Percentiles rank a stretch among this genome's conserved stretches.
Conservation (phyloP, 2,797 vertebrate species). For the Oophaga sylvatica region DNA sequence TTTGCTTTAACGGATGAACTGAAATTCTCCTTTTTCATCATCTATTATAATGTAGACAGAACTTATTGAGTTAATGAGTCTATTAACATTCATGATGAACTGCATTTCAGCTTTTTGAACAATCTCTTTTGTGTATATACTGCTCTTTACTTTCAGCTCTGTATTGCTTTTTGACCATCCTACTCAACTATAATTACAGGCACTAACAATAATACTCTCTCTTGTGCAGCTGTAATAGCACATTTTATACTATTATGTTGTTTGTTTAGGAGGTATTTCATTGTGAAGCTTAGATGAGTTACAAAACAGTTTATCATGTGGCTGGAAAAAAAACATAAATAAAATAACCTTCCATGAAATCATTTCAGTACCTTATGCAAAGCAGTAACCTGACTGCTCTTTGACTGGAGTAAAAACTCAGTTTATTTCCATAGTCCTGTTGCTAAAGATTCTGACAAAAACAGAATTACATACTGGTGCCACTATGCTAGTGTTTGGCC, state of each 20-base stretch:
- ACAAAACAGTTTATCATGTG: neutral
- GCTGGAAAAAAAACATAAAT: slow-evolving; percentile 10
- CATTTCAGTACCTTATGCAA: neutral
- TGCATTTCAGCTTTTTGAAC: slow-evolving; percentile 33
- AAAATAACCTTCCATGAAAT: neutral
- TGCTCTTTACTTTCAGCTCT: slow-evolving; percentile 24
- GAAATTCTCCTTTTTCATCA: slow-evolving; percentile 38
- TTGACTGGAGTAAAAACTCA: neutral
- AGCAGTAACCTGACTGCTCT: neutral
- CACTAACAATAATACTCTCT: slow-evolving; percentile 19
- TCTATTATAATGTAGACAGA: slow-evolving; percentile 45
- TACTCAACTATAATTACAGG: slow-evolving; percentile 31
- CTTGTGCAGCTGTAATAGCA: slow-evolving; percentile 37
- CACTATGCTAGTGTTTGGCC: too few relatives aligned
- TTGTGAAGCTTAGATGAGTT: slow-evolving; percentile 7
- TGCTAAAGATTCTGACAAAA: neutral
- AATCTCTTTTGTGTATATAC: slow-evolving; percentile 51
- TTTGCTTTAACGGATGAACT: slow-evolving; percentile 37
- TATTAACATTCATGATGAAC: slow-evolving; percentile 48
- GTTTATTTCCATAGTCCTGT: neutral
- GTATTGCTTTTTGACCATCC: slow-evolving; percentile 33
- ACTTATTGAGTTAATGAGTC: slow-evolving; percentile 52
- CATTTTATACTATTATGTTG: slow-evolving; percentile 27
- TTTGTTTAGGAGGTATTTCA: slow-evolving; percentile 1
- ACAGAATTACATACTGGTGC: too few relatives aligned